Conservation (phyloP, 2,888 invertebrate genomes). For the Cheilosia grossa region DNA sequence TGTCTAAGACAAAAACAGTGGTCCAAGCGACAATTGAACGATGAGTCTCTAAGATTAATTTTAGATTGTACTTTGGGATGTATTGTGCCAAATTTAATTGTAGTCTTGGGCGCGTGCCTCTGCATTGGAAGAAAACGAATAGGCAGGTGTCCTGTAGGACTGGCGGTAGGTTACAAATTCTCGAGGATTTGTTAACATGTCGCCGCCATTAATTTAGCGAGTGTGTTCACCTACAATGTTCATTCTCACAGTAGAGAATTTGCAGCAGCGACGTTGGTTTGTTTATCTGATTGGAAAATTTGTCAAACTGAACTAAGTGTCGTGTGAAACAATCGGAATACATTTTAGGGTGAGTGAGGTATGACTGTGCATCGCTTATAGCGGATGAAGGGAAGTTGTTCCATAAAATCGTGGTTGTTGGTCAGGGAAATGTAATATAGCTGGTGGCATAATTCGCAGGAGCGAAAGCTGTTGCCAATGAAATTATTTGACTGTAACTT, state of each 20-base stretch:
- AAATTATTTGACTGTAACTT: too few species aligned
- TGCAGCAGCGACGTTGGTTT: neutral
- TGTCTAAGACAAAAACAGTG: constrained; percentile 1
- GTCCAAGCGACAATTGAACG: constrained; percentile 17
- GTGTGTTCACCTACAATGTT: constrained; percentile 16
- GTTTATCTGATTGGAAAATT: constrained; percentile 43
- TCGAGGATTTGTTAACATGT: constrained; percentile 66
- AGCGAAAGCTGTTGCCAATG: too few species aligned
- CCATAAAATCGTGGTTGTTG: neutral
- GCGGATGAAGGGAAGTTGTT: neutral
- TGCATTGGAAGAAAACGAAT: constrained; percentile 29
- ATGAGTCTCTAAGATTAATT: constrained; percentile 63
- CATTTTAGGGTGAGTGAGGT: neutral
- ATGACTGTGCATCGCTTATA: neutral
- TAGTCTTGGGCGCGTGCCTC: constrained; percentile 51
- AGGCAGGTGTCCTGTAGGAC: constrained; percentile 59
- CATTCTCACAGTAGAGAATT: constrained; percentile 28
- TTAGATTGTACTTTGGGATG: constrained; percentile 47
- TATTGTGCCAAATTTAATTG: constrained; percentile 55
- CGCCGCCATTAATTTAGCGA: constrained; percentile 57
- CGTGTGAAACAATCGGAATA: constrained; percentile 40
- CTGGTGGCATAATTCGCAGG: too few species aligned
- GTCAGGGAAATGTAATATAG: too few species aligned
- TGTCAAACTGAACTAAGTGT: constrained; percentile 18
- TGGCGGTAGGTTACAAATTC: constrained; percentile 42